These are phyloP conservation scores for Indicator indicator DNA, from an alignment of 2,113 vertebrate species.

Conservation along the genomic window DNA sequence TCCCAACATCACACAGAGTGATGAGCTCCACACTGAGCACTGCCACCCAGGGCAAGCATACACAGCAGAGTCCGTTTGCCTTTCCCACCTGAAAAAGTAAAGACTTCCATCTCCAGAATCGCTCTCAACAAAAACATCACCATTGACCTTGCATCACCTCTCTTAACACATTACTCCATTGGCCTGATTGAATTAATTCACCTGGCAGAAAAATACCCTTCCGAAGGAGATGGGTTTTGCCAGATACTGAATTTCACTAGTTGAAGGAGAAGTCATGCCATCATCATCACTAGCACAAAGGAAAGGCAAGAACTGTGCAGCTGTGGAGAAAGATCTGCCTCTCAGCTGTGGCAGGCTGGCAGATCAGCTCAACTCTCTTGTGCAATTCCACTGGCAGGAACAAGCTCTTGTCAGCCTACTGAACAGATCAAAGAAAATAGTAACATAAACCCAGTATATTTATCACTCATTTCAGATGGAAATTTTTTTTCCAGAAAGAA, in stretches of 20 bases:
- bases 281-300: not conserved
- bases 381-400: not conserved
- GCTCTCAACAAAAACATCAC: not conserved
- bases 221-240: not conserved
- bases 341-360: not conserved
- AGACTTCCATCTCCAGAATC: not conserved
- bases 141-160: not conserved
- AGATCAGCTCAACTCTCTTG: not conserved
- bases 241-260: not conserved
- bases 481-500: not conserved
- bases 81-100: not conserved
- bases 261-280: not conserved
- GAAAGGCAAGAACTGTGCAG: not conserved
- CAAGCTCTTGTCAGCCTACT: not conserved
- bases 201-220: not conserved
- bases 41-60: not conserved
- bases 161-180: not conserved
- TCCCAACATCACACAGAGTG: rapidly evolving
- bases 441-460: not conserved
- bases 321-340: not conserved
- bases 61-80: not conserved
- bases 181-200: not conserved
- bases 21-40: not conserved
- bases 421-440: not conserved
- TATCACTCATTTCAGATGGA: not conserved